Conservation (phyloP, 1,140 invertebrate genomes). For the Agrilus planipennis region DNA sequence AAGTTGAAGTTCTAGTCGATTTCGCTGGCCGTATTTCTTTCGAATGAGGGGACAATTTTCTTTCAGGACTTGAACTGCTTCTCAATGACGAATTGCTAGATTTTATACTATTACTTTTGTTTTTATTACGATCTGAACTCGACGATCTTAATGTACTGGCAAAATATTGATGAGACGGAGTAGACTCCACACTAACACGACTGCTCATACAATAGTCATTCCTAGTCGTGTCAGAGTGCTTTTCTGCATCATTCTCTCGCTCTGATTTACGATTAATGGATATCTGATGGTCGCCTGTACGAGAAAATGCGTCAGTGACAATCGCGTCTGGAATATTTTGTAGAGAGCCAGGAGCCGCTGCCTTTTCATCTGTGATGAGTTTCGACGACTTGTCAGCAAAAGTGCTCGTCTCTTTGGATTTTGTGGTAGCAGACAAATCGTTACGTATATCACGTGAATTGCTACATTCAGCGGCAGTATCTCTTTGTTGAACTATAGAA, state of each 20-base stretch:
- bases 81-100: conserved; percentile 37
- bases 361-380: not conserved
- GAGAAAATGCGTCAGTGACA: too few species aligned
- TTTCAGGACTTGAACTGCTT: conserved; percentile 43
- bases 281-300: too few species aligned
- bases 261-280: too few species aligned
- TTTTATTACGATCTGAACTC: conserved; percentile 38
- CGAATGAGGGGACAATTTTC: conserved; percentile 9
- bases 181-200: conserved; percentile 47
- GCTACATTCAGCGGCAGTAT: too few species aligned
- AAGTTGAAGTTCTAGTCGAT: conserved; percentile 15
- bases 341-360: not conserved
- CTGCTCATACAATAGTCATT: conserved; percentile 43
- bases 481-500: too few species aligned
- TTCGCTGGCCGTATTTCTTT: conserved; percentile 20
- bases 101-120: conserved; percentile 33
- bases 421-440: too few species aligned
- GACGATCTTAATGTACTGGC: conserved; percentile 52
- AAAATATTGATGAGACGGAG: conserved; percentile 57
- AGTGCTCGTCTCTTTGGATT: not conserved
- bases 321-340: not conserved
- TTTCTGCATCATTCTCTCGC: too few species aligned
- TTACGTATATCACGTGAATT: too few species aligned
- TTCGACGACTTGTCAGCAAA: not conserved
- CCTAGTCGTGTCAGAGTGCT: too few species aligned